phyloP scores from a whole-genome alignment of 2,888 invertebrate genomes.

The Mythimna pallens region DNA sequence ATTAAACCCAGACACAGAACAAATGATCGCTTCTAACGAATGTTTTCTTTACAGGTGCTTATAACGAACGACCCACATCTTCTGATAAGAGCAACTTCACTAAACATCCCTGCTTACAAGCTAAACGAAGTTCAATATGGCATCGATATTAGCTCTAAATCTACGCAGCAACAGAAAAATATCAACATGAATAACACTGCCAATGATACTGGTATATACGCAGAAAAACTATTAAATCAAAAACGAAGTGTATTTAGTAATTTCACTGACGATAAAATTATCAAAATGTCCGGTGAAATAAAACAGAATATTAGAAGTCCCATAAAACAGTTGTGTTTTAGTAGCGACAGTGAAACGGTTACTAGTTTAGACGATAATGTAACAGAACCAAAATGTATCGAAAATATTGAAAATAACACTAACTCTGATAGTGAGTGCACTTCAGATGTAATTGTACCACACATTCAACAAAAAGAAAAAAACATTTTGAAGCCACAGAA shows the following conservation, averaged over 20 bases:
- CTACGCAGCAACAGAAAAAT: constrained; percentile 19
- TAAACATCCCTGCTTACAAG: constrained; percentile 66
- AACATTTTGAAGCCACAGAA: constrained; percentile 1
- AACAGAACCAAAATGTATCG: constrained; percentile 28
- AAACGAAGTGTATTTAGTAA: constrained; percentile 1
- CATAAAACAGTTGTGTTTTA: constrained; percentile 25
- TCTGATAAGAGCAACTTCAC: constrained; percentile 55
- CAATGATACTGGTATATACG: neutral
- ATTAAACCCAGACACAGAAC: too few species aligned
- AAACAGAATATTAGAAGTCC: neutral
- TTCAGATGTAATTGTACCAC: constrained; percentile 21
- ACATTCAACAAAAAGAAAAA: constrained; percentile 14
- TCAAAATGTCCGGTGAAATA: neutral
- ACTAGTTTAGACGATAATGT: constrained; percentile 26
- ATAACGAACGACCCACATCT: constrained; percentile 70
- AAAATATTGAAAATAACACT: neutral
- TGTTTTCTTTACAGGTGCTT: constrained; percentile 64
- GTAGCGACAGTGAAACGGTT: neutral
- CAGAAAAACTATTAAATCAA: neutral
- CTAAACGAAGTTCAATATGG: constrained; percentile 68
- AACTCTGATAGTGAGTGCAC: neutral
- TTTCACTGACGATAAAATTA: neutral
- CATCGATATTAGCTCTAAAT: constrained; percentile 35
- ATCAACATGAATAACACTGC: neutral
- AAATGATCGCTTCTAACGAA: too few species aligned